Evolutionary conservation across 2,797 vertebrate species (phyloP).

Genomic region (Bradypus variegatus): DNA sequence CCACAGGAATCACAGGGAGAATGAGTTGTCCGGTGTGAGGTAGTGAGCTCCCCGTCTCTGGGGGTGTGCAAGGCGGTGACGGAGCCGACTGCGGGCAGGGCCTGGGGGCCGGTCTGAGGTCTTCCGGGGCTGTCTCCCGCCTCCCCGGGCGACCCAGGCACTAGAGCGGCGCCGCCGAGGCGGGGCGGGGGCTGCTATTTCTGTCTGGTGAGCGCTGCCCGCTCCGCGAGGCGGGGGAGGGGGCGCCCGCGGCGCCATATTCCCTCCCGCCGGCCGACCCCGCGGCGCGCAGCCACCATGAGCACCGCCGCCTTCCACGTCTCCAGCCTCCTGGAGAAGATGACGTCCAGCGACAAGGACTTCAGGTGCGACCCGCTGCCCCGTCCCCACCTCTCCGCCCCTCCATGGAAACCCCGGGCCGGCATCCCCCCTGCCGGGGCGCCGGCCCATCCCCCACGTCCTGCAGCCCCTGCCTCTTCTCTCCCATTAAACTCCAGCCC

Average conservation of each 20-base stretch:
- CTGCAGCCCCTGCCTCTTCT: neutral
- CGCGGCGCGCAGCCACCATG: conserved; percentile 72
- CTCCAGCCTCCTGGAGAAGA: conserved; percentile 96
- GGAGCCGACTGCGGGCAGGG: fast-evolving
- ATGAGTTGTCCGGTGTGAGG: fast-evolving
- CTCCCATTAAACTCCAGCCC: neutral
- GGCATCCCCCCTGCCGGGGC: neutral
- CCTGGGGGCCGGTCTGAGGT: fast-evolving
- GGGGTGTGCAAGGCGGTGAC: neutral
- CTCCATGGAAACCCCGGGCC: neutral
- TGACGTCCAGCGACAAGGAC: conserved; percentile 96
- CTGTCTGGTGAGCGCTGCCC: conserved; percentile 59
- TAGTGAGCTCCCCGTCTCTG: neutral
- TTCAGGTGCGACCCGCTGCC: conserved; percentile 81
- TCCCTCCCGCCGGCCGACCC: conserved; percentile 15
- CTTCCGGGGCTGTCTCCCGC: neutral
- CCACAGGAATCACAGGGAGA: neutral
- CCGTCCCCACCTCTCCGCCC: neutral
- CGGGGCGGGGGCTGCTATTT: conserved; percentile 73
- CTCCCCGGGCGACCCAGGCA: neutral
- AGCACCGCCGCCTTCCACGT: conserved; percentile 87
- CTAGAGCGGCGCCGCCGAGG: neutral
- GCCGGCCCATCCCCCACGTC: neutral
- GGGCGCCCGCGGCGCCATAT: conserved; percentile 50
- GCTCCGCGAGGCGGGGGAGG: neutral